Evolutionary conservation across 2,113 vertebrate genomes (phyloP), one percentile per base, ranked within the genome.

Genomic region (Pygoscelis antarcticus): DNA sequence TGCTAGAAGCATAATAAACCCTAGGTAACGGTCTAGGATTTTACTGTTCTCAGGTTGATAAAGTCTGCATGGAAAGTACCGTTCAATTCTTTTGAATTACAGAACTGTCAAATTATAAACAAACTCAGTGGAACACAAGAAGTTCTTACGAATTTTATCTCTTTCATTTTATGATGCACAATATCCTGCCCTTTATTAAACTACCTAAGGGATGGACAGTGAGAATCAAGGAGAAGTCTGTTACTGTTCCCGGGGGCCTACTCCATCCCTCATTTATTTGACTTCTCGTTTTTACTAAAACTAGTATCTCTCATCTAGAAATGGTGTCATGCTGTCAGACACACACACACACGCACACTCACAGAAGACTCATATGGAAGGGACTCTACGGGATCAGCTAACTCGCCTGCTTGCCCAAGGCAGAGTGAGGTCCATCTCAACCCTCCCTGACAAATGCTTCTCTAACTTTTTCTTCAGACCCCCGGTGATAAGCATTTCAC

Each of bases 141-240:
- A 72, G 34, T 68, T 85, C 44, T 93, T 79, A 89, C 6, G 78
- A 79, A 44, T 94, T 89, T 93, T 91, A 29, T 87, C 85, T 94
- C 81, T 89, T 65, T 83, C 30, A 25, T 75, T 93, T 79, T 65
- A 65, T 3, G 17, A 11, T 85, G 74, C 54, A 52, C 93, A 96
- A 80, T 96, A 95, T 96, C 90, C 92, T 96, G 82, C 58, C 62
- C 62, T 91, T 96, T 96, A 95, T 95, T 96, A 95, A 96, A 94
- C 40, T 66, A 85, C 82, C 49, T 30, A 10, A 79, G 62, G 78
- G 66, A 58, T 29, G 62, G 87, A 14, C 58, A 12, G 78, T 42
- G 89, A 84, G 65, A 64, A 58, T 7, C 4, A 18, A 38, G 80
- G 25, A 87, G 49, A 22, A 66, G 62, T 8, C 66, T 77, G 21